These are phyloP conservation scores for Tachystola acroxantha DNA, from an alignment of 2,888 invertebrate genomes.

Conservation along the genomic window DNA sequence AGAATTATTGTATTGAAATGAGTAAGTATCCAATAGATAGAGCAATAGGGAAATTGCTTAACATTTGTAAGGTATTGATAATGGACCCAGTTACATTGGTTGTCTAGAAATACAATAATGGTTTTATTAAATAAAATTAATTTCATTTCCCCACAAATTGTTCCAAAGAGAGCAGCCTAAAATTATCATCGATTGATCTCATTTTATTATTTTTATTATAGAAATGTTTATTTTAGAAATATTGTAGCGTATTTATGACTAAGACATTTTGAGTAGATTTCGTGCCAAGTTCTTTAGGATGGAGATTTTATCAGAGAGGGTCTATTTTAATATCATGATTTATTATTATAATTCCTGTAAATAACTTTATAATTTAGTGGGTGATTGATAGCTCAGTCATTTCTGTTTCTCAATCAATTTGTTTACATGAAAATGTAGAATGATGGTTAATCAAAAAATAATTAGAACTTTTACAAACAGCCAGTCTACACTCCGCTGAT, in stretches of 20 bases:
- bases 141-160: slow-evolving; percentile 58
- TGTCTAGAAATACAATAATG: no score
- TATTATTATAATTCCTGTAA: slow-evolving; percentile 47
- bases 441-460: background rate
- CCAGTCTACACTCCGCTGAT: no score
- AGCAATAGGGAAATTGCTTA: slow-evolving; percentile 5
- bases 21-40: slow-evolving; percentile 9
- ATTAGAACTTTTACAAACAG: no score
- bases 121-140: slow-evolving; percentile 27
- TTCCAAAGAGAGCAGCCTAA: slow-evolving; percentile 78
- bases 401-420: slow-evolving; percentile 23
- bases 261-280: slow-evolving; percentile 37
- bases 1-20: background rate
- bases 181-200: slow-evolving; percentile 76
- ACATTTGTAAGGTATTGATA: no score
- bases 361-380: slow-evolving; percentile 37
- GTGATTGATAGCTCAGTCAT: slow-evolving; percentile 36
- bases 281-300: slow-evolving; percentile 63
- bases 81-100: no score
- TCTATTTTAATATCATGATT: slow-evolving; percentile 52
- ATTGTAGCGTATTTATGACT: slow-evolving; percentile 36
- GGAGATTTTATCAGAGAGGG: slow-evolving; percentile 52
- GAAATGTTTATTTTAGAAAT: slow-evolving; percentile 67
- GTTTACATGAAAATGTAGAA: background rate
- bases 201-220: slow-evolving; percentile 68